phyloP scores from a whole-genome alignment of 2,113 vertebrate species.

The Synchiropus splendidus region DNA sequence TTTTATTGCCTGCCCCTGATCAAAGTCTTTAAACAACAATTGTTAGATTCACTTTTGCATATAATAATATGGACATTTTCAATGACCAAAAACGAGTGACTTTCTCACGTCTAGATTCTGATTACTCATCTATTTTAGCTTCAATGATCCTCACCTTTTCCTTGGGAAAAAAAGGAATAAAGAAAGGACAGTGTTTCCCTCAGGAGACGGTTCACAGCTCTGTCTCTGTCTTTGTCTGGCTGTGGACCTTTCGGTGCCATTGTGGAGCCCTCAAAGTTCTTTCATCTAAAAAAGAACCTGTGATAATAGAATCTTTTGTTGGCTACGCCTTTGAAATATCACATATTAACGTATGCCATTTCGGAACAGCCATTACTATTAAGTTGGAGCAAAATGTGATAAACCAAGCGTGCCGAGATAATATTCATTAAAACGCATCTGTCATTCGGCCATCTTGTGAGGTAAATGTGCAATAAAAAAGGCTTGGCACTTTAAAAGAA shows the following conservation, averaged over 20 bases:
- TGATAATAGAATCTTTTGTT: conserved; percentile 54
- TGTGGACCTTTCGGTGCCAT: conserved; percentile 43
- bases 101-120: not conserved
- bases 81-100: too few relatives aligned
- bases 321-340: conserved; percentile 53
- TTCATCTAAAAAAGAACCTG: conserved; percentile 6
- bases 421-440: conserved; percentile 52
- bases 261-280: conserved; percentile 39
- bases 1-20: too few relatives aligned
- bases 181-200: conserved; percentile 11
- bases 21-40: too few relatives aligned
- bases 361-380: conserved; percentile 42
- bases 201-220: too few relatives aligned
- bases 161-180: conserved; percentile 6
- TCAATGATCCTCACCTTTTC: conserved; percentile 3
- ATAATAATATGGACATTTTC: too few relatives aligned
- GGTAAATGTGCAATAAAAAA: conserved; percentile 7
- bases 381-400: conserved; percentile 55
- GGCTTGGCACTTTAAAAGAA: conserved; percentile 32
- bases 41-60: too few relatives aligned
- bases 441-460: conserved; percentile 21
- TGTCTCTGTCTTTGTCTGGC: conserved; percentile 11
- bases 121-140: conserved; percentile 8
- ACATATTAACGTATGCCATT: conserved; percentile 59
- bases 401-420: conserved; percentile 53